These are phyloP conservation scores for Nymphalis urticae DNA, from an alignment of 2,888 invertebrate species.

Conservation along the genomic window DNA sequence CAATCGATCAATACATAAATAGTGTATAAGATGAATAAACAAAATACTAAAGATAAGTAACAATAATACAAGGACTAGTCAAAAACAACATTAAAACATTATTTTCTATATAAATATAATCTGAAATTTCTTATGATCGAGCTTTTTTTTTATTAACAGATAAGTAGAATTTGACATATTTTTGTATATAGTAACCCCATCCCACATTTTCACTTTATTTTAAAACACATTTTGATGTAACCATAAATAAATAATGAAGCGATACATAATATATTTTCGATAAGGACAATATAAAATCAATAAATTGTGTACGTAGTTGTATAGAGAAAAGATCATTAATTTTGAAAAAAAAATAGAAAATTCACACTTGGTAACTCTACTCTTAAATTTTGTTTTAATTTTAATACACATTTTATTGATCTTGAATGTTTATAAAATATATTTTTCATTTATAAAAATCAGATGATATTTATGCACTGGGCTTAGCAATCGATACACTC, in stretches of 20 bases:
- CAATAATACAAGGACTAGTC: slow-evolving; percentile 52
- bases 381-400: background rate
- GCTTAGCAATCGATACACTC: no score
- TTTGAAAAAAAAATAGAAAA: background rate
- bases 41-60: no score
- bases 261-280: background rate
- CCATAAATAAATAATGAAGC: background rate
- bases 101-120: slow-evolving; percentile 25
- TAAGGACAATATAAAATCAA: background rate
- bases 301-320: background rate
- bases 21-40: no score
- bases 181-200: slow-evolving; percentile 7
- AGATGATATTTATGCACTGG: no score
- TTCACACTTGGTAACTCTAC: background rate
- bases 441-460: no score
- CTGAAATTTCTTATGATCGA: slow-evolving; percentile 10
- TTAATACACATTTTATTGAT: background rate
- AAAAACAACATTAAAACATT: slow-evolving; percentile 51
- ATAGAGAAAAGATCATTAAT: background rate
- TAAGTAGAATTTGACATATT: slow-evolving; percentile 8
- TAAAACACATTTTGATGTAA: background rate
- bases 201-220: background rate
- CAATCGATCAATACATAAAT: no score
- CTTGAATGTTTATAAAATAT: background rate
- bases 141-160: background rate